Base-by-base conservation (phyloP, 2,113 vertebrate species). In the Eulacestoma nigropectus region DNA sequence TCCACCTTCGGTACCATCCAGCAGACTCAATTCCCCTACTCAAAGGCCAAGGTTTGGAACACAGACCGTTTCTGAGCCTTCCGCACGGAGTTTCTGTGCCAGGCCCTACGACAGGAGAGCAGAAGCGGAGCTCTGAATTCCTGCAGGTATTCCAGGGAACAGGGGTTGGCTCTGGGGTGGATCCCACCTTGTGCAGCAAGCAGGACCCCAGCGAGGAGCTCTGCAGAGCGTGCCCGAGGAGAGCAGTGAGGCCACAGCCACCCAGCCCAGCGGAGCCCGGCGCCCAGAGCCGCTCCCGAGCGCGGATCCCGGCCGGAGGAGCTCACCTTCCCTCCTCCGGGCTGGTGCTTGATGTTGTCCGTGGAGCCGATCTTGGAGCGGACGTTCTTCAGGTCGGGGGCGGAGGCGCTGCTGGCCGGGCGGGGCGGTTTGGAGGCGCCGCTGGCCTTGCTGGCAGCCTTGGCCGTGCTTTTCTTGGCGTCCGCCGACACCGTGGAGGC, bases 341-440 rank as follows among this genome's bases (percentile, higher is more conserved):
- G 99, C 96, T 99, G 99, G 83, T 99, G 96, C 60, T 99, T 99
- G 60, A 99, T 99, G 77, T 99, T 99, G 80, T 99, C 99, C 0
- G 98, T 99, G 20, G 99, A 99, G 68, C 99, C 99, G 1, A 99
- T 96, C 95, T 99, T 99, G 53, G 99, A 99, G n/a, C 99, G 99
- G 6, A 97, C 91, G 4, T 98, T 99, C 74, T 98, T 98, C 91
- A 99, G 94, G 72, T 99, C 99, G 0, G 98, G 98, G n/a, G 92
- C 93, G 4, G 98, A 95, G 4, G 97, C 10, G 7, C 95, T 98
- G 16, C 98, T 96, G 6, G 98, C 35, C 1, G 95, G 93, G 7
- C 98, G 98, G 2, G 97, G 94, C 2, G 98, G 53, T 17, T 96
- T 97, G 75, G 97, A 47, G 2, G 81, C 86, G 2, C 96, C 2